Percentiles rank a stretch among this genome's conserved stretches.
phyloP scores from a whole-genome alignment of 2,888 invertebrate genomes.

The Phortica okadai region DNA sequence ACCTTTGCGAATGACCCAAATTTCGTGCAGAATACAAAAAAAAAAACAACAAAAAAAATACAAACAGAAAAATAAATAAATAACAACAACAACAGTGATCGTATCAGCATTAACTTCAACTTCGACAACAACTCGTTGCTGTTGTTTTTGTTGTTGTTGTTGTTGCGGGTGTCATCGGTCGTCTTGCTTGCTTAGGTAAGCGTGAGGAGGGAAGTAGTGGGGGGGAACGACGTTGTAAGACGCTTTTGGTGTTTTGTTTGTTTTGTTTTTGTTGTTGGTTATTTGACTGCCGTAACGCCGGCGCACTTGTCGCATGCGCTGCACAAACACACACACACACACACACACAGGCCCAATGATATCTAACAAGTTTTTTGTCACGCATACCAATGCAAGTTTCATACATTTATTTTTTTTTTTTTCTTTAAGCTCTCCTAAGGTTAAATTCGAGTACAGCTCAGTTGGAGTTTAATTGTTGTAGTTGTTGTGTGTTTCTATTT shows the following conservation, averaged over 20 bases:
- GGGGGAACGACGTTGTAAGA: no score
- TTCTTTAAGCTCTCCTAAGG: not conserved
- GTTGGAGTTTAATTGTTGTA: not conserved
- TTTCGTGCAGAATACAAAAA: constrained; percentile 47
- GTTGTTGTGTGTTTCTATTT: not conserved
- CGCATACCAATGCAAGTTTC: not conserved
- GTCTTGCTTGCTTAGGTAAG: no score
- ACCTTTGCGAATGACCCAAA: constrained; percentile 66
- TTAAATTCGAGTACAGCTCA: not conserved
- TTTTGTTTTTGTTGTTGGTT: not conserved
- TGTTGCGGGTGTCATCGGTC: not conserved
- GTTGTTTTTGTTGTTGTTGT: not conserved
- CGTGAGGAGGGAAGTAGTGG: no score
- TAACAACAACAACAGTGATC: not conserved
- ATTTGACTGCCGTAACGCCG: no score
- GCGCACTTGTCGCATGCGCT: constrained; percentile 27
- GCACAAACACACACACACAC: not conserved
- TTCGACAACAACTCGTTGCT: not conserved
- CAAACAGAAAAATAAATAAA: no score
- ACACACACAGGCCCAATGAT: not conserved
- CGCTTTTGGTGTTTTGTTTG: not conserved
- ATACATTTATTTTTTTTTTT: not conserved
- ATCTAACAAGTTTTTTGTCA: not conserved
- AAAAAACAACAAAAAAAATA: not conserved
- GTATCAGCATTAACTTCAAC: not conserved